A percentile compares a stretch with the other conserved stretches of the same genome.
Conservation (phyloP, 2,113 vertebrate genomes). For the Perca flavescens region DNA sequence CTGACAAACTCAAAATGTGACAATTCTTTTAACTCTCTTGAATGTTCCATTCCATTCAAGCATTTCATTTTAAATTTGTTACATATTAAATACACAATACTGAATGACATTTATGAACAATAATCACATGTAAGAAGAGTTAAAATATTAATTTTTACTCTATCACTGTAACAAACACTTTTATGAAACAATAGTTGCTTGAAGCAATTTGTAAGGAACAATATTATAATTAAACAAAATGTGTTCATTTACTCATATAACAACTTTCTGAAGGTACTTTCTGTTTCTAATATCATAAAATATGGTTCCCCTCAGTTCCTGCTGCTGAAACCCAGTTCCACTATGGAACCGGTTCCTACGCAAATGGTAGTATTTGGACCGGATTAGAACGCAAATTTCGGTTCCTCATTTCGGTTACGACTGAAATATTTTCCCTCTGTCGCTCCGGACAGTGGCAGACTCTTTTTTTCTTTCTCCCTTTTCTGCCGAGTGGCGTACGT, state of each 20-base stretch:
- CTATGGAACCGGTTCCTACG: too few relatives aligned
- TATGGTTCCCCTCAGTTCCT: not conserved
- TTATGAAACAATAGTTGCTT: too few relatives aligned
- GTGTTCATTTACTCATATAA: not conserved
- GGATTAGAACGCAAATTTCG: too few relatives aligned
- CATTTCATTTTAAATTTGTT: not conserved
- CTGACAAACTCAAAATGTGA: conserved; percentile 1
- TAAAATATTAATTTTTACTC: not conserved
- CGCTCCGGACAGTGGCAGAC: too few relatives aligned
- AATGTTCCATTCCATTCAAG: not conserved
- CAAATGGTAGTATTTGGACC: too few relatives aligned
- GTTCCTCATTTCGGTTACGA: too few relatives aligned
- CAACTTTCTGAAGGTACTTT: not conserved
- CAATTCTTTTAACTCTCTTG: not conserved
- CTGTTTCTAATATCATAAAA: not conserved
- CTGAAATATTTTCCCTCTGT: too few relatives aligned
- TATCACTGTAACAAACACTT: not conserved
- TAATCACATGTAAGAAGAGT: not conserved
- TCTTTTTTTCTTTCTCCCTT: too few relatives aligned
- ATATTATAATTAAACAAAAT: too few relatives aligned
- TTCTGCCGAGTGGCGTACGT: too few relatives aligned
- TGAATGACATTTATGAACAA: not conserved
- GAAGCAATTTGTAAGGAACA: too few relatives aligned
- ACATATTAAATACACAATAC: not conserved
- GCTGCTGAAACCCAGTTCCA: too few relatives aligned